Percentiles rank a stretch among this genome's conserved stretches.
phyloP scores from a whole-genome alignment of 2,113 vertebrate species.

The Rhinoptilus africanus region DNA sequence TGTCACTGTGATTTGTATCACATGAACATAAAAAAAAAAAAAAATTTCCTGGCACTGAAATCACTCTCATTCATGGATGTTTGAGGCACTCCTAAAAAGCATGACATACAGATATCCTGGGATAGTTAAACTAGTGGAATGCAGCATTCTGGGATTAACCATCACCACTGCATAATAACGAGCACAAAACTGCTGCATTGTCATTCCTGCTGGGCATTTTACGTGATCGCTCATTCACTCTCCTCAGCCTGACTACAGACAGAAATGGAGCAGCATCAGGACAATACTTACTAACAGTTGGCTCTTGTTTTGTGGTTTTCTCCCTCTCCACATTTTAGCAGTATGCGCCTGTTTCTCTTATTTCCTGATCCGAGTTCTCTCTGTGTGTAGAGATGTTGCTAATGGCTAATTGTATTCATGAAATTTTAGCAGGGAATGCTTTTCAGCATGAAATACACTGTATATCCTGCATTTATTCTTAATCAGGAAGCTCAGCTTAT shows the following conservation, averaged over 20 bases:
- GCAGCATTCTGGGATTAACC: background rate
- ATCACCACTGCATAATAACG: background rate
- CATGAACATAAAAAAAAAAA: background rate
- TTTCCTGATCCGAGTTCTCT: background rate
- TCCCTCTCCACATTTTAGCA: background rate
- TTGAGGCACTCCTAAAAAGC: background rate
- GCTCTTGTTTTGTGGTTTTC: background rate
- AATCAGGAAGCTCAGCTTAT: slow-evolving; percentile 19
- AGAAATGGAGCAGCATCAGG: background rate
- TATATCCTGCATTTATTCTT: slow-evolving; percentile 37
- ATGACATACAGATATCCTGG: background rate
- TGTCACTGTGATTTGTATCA: background rate
- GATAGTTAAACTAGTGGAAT: background rate
- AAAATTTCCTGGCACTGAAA: background rate
- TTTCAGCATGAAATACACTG: background rate
- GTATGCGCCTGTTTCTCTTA: background rate
- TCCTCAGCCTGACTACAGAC: background rate
- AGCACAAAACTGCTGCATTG: accelerated
- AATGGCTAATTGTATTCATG: slow-evolving; percentile 3
- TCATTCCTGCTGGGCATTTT: background rate
- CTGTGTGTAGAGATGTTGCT: background rate
- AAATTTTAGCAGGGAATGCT: background rate
- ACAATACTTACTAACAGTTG: background rate
- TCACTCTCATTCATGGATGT: background rate
- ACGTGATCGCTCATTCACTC: background rate